Conservation (phyloP, 53 echinoderm and acorn worm genomes). For the Zoroaster sp. region DNA sequence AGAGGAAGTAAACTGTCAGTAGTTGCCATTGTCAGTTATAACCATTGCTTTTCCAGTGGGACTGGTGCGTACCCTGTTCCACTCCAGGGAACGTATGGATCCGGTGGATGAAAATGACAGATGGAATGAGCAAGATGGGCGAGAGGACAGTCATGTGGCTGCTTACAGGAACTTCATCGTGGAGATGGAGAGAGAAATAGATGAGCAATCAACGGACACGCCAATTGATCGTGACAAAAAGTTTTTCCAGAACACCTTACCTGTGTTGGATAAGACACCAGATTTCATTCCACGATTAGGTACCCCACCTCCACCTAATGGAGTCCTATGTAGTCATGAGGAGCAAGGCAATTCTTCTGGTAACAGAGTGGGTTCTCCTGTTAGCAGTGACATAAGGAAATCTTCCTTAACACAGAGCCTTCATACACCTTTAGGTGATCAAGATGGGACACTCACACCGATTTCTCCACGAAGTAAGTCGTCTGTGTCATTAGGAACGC, state of each 20-base stretch:
- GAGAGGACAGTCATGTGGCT: constrained; percentile 61
- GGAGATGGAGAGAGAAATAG: constrained; percentile 72
- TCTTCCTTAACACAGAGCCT: background rate
- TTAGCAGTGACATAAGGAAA: background rate
- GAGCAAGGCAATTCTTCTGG: background rate
- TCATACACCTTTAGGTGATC: background rate
- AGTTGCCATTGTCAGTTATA: background rate
- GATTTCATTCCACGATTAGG: background rate
- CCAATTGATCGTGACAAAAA: background rate
- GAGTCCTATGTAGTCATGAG: background rate
- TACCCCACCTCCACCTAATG: constrained; percentile 12
- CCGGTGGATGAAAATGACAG: constrained; percentile 13
- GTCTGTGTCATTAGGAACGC: background rate
- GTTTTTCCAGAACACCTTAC: background rate
- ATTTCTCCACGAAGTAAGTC: background rate
- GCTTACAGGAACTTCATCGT: constrained; percentile 71
- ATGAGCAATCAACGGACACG: constrained; percentile 19
- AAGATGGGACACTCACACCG: background rate
- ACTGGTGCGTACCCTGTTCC: constrained; percentile 14
- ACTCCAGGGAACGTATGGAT: constrained; percentile 14
- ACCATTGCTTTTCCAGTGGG: constrained; percentile 12
- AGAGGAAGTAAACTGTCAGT: too few relatives aligned
- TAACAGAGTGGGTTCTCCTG: background rate
- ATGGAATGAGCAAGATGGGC: constrained; percentile 16
- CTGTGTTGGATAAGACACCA: background rate